Evolutionary conservation across 2,797 vertebrate genomes (phyloP), one percentile per base, ranked within the genome.

Genomic region (Sebastes flavidus): DNA sequence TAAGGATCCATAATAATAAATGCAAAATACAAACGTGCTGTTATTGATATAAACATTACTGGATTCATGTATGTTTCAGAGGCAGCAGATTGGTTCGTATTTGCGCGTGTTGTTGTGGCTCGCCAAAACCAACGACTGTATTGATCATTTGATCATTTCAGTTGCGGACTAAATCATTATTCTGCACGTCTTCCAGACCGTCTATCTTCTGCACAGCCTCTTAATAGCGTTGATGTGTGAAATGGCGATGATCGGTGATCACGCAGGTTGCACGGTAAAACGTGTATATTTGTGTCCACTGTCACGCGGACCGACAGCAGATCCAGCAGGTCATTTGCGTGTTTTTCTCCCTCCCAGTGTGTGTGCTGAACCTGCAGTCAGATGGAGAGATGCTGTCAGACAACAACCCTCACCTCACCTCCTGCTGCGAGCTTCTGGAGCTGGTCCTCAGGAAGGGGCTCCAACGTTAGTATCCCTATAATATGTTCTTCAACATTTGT

Each of bases 361-460:
- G 90, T 74, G 95, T 97, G 66, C 87, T 97, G 90, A 95, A 91
- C 88, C 91, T 97, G 75, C 95, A 96, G 90, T 84, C 92, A 10
- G 91, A 87, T 12, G 86, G 71, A 2, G 75, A 66, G 0, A 54
- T 73, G 1, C 92, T 96, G 89, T 94, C 91, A 0, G 97, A 97
- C 75, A 62, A 83, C 71, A 95, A 88, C 34, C 95, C 94, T 22
- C 95, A 95, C 60, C 87, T 97, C 32, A 49, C 87, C 30, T 92
- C 94, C 34, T 94, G 96, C 77, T 97, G 95, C 72, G 95, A 96
- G 92, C 94, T 96, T 5, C 91, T 97, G 29, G 96, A 97, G 87
- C 90, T 92, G 89, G 93, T 97, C 78, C 92, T 97, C 72, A 95
- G 97, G 77, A 97, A 96, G 86, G 97, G 97, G 30, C 94, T 98